Evolutionary conservation across 2,888 invertebrate species (phyloP).

Genomic region (Cordilura impudica): DNA sequence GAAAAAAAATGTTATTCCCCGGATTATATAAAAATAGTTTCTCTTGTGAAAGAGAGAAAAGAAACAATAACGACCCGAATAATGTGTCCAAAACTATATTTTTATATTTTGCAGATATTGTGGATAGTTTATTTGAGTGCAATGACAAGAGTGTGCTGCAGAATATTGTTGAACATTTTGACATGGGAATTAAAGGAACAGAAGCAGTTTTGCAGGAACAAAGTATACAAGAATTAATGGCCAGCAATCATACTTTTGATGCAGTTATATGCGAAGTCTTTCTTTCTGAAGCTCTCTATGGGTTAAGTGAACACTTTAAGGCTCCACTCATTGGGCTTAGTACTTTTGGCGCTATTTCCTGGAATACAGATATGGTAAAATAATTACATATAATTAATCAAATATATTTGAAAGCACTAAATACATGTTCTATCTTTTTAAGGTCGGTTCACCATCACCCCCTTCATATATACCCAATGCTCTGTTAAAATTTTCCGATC

Average conservation of each 20-base stretch:
- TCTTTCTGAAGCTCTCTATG: conserved; percentile 75
- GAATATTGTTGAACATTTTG: conserved; percentile 64
- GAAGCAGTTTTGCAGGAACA: conserved; percentile 67
- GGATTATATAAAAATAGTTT: too few relatives aligned
- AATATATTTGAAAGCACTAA: conserved; percentile 33
- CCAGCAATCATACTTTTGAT: conserved; percentile 75
- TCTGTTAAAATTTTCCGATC: conserved; percentile 70
- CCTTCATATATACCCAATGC: conserved; percentile 74
- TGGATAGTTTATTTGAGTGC: not conserved
- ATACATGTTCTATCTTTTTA: conserved; percentile 62
- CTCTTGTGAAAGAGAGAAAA: too few relatives aligned
- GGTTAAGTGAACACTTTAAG: conserved; percentile 72
- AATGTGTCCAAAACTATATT: not conserved
- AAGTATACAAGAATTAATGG: conserved; percentile 65
- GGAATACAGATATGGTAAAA: conserved; percentile 73
- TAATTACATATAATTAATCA: not conserved
- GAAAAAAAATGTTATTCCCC: too few relatives aligned
- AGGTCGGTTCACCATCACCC: conserved; percentile 72
- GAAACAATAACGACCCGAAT: too few relatives aligned
- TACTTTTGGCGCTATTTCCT: conserved; percentile 71
- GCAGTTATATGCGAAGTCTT: conserved; percentile 76
- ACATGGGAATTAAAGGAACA: conserved; percentile 69
- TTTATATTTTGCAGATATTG: conserved; percentile 19
- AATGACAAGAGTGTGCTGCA: conserved; percentile 10
- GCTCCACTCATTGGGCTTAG: conserved; percentile 73